Evolutionary conservation across 2,797 vertebrate species (phyloP), one percentile per base, ranked within the genome.

Genomic region (Sebastes alutus): DNA sequence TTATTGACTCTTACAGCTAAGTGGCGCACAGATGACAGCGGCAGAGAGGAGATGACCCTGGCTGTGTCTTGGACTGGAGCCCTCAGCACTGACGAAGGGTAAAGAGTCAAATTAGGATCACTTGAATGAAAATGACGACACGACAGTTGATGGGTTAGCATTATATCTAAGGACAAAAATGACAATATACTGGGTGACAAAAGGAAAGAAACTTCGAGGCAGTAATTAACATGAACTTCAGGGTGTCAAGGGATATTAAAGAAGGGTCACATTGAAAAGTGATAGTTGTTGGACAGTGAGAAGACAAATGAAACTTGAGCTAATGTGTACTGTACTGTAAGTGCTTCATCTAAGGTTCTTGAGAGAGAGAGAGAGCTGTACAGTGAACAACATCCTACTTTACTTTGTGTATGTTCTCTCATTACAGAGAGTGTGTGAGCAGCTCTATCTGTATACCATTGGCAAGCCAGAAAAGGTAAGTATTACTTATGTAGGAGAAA

Each of bases 391-490:
- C 12, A 60, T 25, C 18, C 13, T 49, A 16, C 42, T 46, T 52
- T 52, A 16, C 16, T 70, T 7, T 62, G 2, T 85, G 25, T 87
- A 0, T 78, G 16, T 83, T 81, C 55, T 85, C 27, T 89, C 81
- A 84, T 87, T 85, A 29, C 92, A 99, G 99, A 81, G 99, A 99
- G 87, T 96, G 92, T 85, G 96, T 99, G 79, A 97, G 91, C 90
- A 99, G 97, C 55, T 94, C 96, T 2, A 94, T 99, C 75, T 99
- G 98, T 77, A 97, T 99, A 77, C 99, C 99, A 0, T 25, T 99
- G 91, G 98, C 98, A 81, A 99, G 99, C 86, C 98, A 99, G 84
- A 99, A 99, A 92, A 98, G 99, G 99, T 98, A 90, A 96, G 52
- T 61, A 12, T 58, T 29, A 23, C 8, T 1, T n/a, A 2, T 56